phyloP scores from a whole-genome alignment of 2,797 vertebrate species.

The Syngnathus acus region DNA sequence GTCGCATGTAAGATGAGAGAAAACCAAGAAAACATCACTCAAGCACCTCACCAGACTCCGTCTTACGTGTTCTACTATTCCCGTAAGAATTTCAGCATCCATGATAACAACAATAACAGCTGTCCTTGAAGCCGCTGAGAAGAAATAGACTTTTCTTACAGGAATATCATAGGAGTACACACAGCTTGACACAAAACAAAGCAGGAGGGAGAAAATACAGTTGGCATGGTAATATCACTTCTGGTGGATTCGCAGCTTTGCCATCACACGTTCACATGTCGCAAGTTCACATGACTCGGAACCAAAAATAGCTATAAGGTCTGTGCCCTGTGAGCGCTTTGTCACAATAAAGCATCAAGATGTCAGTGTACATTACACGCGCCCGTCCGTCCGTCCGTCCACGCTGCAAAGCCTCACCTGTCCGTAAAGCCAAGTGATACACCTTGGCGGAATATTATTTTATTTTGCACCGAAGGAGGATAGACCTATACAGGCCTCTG shows the following conservation, averaged over 20 bases:
- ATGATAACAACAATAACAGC: neutral
- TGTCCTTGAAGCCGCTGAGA: neutral
- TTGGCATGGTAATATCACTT: slow-evolving; percentile 6
- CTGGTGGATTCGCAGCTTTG: neutral
- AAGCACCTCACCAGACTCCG: neutral
- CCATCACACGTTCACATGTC: neutral
- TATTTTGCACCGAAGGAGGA: too few relatives aligned
- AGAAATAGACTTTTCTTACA: neutral
- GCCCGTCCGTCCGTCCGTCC: too few relatives aligned
- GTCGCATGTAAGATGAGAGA: neutral
- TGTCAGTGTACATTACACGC: neutral
- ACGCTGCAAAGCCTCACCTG: too few relatives aligned
- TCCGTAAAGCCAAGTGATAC: too few relatives aligned
- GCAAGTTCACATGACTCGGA: neutral
- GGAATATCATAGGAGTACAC: neutral
- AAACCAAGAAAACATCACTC: neutral
- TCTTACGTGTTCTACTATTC: neutral
- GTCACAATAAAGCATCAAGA: neutral
- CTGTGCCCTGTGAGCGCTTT: neutral
- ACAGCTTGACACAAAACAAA: neutral
- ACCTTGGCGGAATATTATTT: too few relatives aligned
- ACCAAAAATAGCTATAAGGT: neutral
- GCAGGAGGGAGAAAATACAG: neutral
- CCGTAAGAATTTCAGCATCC: neutral
- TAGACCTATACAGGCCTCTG: too few relatives aligned